Base-by-base conservation (phyloP, 2,113 vertebrate species). In the Thryonomys swinderianus region DNA sequence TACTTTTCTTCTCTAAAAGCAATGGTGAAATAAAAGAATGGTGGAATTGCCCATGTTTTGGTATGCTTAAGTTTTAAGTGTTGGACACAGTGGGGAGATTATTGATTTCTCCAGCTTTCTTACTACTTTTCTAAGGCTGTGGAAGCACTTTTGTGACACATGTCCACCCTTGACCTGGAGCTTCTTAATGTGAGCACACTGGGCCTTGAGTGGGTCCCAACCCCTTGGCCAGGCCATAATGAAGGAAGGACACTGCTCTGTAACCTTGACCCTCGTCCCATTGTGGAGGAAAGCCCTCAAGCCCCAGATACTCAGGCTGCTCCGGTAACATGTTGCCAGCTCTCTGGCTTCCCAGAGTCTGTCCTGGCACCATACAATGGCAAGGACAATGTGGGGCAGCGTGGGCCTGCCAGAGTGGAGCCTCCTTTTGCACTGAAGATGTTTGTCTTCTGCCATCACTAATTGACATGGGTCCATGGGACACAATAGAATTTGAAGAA, bases 361-460 rank as follows among this genome's bases (percentile, higher is more conserved):
- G 13, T 40, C 0, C 4, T 23, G 32, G 40, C 11, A 32, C 2
- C 0, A 42, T 8, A 51, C 40, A 62, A 7, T 16, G 42, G 14
- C 53, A 73, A 14, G 45, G 25, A 53, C 4, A 53, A 34, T 0
- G 0, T 9, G 12, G 20, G 42, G 67, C 3, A 0, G 23, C 34
- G 2, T 20, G 27, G 71, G 27, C 37, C 27, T 12, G 12, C 12
- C 57, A 10, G 12, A 5, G 1, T 17, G 5, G 48, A 18, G n/a
- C 20, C 27, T 59, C 40, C 34, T 18, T 66, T 9, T 48, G 40
- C 40, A 32, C 16, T 17, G 53, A 40, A 48, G 23, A 6, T 21
- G 16, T 8, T 45, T 55, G 45, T 25, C 48, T 16, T 30, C 10
- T 81, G 21, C 37, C 5, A 3, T 27, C 78, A 17, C 67, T 30